phyloP scores from a whole-genome alignment of 1,140 invertebrate genomes.

The Eueides isabella region DNA sequence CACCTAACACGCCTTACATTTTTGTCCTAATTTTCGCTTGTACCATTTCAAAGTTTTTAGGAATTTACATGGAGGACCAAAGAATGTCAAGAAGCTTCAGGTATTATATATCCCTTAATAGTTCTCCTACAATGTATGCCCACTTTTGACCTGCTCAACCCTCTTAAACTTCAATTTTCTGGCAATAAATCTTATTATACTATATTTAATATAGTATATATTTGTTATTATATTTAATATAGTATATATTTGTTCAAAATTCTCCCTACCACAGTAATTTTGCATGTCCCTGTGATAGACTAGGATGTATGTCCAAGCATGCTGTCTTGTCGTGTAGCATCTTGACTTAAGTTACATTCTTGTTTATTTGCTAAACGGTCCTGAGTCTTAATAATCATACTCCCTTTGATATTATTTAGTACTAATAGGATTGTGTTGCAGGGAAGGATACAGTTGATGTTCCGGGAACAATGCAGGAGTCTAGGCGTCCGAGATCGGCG shows the following conservation, averaged over 20 bases:
- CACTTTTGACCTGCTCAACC: neutral
- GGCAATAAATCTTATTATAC: constrained; percentile 6
- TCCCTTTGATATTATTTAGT: constrained; percentile 1
- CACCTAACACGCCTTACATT: constrained; percentile 47
- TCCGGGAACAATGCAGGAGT: constrained; percentile 64
- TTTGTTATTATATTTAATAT: too few species aligned
- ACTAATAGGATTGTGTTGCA: constrained; percentile 45
- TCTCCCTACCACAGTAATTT: constrained; percentile 26
- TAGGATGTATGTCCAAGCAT: constrained; percentile 54
- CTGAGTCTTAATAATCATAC: constrained; percentile 55
- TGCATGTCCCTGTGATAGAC: constrained; percentile 46
- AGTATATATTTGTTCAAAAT: constrained; percentile 13
- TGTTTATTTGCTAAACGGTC: constrained; percentile 53
- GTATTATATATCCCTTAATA: constrained; percentile 5
- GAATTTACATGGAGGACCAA: neutral
- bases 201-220: too few species aligned
- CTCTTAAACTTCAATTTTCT: constrained; percentile 10
- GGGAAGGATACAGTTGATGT: constrained; percentile 82
- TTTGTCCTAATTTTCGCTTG: constrained; percentile 27
- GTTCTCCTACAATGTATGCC: neutral
- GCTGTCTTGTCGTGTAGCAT: constrained; percentile 49
- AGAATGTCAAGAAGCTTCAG: neutral
- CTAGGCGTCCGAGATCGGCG: constrained; percentile 63
- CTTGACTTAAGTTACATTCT: constrained; percentile 39
- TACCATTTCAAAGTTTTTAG: constrained; percentile 13